phyloP scores from a whole-genome alignment of 2,797 vertebrate species.

The Zalophus californianus region DNA sequence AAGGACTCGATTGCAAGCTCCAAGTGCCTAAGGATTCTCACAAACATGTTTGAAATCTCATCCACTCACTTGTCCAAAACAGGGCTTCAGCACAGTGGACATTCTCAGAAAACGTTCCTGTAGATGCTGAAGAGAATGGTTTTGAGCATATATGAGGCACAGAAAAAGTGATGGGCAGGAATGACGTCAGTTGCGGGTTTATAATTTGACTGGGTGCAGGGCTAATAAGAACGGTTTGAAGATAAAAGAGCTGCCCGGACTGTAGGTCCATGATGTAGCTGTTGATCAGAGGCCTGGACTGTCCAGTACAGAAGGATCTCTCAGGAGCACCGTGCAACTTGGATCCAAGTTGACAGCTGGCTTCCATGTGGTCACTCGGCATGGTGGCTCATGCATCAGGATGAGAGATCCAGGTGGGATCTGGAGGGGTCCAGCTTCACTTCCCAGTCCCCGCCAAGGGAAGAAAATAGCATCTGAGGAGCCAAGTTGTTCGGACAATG shows the following conservation, averaged over 20 bases:
- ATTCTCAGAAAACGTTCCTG: too few relatives aligned
- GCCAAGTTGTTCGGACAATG: not conserved
- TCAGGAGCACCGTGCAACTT: accelerated
- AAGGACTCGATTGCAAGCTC: not conserved
- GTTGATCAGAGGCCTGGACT: not conserved
- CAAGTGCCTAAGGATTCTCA: not conserved
- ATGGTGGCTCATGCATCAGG: accelerated
- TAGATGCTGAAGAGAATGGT: not conserved
- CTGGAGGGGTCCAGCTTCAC: not conserved
- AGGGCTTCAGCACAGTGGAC: not conserved
- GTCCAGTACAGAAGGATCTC: too few relatives aligned
- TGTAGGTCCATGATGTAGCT: accelerated
- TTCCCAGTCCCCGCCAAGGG: not conserved
- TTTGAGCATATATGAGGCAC: not conserved
- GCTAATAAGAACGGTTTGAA: not conserved
- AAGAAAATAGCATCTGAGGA: not conserved
- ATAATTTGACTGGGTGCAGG: too few relatives aligned
- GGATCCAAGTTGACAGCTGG: not conserved
- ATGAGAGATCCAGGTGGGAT: not conserved
- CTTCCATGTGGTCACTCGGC: not conserved
- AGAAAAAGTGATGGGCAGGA: not conserved
- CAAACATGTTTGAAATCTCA: not conserved
- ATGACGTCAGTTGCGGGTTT: too few relatives aligned
- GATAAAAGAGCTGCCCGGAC: not conserved
- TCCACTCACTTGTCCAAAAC: not conserved